These are phyloP conservation scores for Leucopsar rothschildi DNA, from an alignment of 2,113 vertebrate species.

Conservation along the genomic window DNA sequence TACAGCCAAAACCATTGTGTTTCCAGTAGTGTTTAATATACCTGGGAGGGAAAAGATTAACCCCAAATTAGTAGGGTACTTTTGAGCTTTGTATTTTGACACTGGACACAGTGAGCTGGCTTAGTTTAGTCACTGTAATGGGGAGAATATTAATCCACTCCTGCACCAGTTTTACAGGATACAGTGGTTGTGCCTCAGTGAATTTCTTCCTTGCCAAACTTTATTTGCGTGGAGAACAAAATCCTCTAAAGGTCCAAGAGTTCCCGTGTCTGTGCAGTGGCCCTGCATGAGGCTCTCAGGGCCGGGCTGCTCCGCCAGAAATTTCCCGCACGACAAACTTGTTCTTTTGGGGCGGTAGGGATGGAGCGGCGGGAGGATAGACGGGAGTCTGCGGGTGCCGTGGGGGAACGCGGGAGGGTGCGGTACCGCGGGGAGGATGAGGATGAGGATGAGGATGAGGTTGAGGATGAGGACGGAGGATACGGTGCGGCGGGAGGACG, in stretches of 20 bases:
- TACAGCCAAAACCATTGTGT: not conserved
- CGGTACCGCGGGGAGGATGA: too few species aligned
- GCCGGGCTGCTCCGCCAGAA: not conserved
- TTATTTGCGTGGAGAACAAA: rapidly evolving
- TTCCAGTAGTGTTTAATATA: not conserved
- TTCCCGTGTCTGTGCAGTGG: rapidly evolving
- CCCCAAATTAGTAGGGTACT: too few species aligned
- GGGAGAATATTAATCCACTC: not conserved
- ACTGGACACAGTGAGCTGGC: too few species aligned
- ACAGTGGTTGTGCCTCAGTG: not conserved
- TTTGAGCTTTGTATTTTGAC: not conserved
- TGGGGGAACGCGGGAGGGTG: not conserved
- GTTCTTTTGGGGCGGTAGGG: not conserved
- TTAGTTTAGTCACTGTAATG: not conserved
- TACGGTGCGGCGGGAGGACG: too few species aligned
- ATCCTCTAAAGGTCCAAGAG: not conserved
- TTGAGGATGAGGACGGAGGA: too few species aligned
- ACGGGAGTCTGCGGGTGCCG: rapidly evolving
- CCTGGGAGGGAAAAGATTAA: not conserved
- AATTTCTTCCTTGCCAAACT: not conserved
- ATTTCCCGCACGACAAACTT: not conserved
- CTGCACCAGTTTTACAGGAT: not conserved
- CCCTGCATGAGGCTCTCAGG: not conserved
- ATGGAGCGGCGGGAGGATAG: not conserved
- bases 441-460: too few species aligned